These are phyloP conservation scores for Sisyra nigra DNA, from an alignment of 2,888 invertebrate genomes.

Conservation along the genomic window DNA sequence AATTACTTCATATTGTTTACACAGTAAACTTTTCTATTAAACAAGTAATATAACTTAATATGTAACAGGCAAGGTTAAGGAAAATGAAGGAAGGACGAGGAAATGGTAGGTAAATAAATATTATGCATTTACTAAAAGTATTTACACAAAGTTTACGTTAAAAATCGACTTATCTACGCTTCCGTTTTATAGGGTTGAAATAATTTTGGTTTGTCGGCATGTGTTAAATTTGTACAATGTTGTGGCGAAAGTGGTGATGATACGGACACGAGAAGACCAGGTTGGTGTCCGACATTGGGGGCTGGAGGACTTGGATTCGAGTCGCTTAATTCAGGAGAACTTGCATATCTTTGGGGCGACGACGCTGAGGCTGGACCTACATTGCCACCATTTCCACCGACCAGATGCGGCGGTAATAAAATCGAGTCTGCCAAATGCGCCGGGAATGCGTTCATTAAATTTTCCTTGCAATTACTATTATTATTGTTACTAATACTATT, in stretches of 20 bases:
- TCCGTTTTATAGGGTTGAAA: conserved; percentile 64
- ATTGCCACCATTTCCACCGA: not conserved
- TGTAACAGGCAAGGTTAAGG: too few species aligned
- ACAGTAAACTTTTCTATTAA: too few species aligned
- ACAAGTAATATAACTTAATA: too few species aligned
- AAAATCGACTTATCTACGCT: conserved; percentile 16
- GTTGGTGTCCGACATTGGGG: conserved; percentile 15
- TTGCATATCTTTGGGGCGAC: not conserved
- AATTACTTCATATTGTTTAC: too few species aligned
- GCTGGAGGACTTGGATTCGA: conserved; percentile 24
- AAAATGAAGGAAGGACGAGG: too few species aligned
- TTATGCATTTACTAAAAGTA: not conserved
- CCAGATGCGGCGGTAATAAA: not conserved
- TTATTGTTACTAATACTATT: too few species aligned
- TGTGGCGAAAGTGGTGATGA: conserved; percentile 13
- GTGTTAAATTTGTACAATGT: conserved; percentile 19
- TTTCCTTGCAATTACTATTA: not conserved
- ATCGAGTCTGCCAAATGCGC: not conserved
- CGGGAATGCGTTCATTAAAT: not conserved
- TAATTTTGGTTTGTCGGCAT: conserved; percentile 39
- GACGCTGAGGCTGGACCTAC: not conserved
- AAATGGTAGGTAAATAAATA: not conserved
- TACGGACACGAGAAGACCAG: conserved; percentile 22
- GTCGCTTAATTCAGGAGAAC: conserved; percentile 23
- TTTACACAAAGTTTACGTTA: not conserved